Evolutionary conservation across 2,888 invertebrate species (phyloP), one percentile per base, ranked within the genome.

Genomic region (Phanerotoma sp.): DNA sequence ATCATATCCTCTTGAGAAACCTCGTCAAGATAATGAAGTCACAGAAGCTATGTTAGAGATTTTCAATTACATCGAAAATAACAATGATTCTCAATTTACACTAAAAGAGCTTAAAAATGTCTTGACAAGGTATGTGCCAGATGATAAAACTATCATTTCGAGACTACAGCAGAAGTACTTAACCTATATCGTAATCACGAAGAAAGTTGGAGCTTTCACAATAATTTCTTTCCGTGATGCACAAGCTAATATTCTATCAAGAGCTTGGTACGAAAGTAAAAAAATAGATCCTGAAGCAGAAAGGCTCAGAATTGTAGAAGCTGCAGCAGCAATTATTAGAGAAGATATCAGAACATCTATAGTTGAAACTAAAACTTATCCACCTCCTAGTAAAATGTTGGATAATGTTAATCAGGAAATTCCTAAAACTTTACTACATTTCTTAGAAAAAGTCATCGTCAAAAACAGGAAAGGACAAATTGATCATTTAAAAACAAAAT

Each of bases 81-180:
- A 69, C 64, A 66, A 69, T 48, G 72, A 73, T 69, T 74, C 69
- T 51, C 72, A 75, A 70, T 75, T 73, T 64, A 72, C 71, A 52
- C 62, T 74, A 50, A 67, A 68, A 67, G 70, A 74, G 51, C 67
- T 73, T 44, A 62, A 61, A 60, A 62, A 63, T 62, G 66, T 70
- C 61, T 55, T 52, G 50, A 70, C 67, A 54, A 69, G 62, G 37
- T 70, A 70, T 57, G 59, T 73, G 56, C 67, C 71, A 22, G 69
- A 73, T 58, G 69, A 71, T 64, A 71, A 72, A 55, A 64, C 64
- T 16, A 64, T 65, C 16, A 58, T 63, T 48, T 30, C 60, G 66
- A 69, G 57, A 70, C 52, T 73, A 58, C 67, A 68, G 68, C 65
- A 71, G 68, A 64, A 63, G 44, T 65, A 63, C 53, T 62, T 60